These are phyloP conservation scores for Anodontia alba DNA, from an alignment of 2,888 invertebrate species.

Conservation along the genomic window DNA sequence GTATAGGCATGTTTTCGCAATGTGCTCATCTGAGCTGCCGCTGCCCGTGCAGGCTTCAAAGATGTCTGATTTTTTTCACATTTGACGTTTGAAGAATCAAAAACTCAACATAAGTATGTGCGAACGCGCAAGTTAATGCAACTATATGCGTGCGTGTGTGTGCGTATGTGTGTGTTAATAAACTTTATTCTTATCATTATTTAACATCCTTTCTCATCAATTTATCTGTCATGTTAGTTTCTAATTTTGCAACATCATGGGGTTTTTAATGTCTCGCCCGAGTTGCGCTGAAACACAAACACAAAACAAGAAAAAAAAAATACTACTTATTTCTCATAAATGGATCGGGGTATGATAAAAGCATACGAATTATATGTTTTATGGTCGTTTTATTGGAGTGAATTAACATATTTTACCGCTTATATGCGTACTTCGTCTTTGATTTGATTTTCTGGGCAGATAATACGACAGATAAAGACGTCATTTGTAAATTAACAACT, in stretches of 20 bases:
- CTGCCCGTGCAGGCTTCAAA: no score
- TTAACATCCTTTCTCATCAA: no score
- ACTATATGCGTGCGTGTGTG: no score
- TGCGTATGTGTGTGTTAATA: no score
- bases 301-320: not conserved
- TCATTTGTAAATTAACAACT: slow-evolving; percentile 7
- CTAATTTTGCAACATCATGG: slow-evolving; percentile 4
- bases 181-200: no score
- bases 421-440: not conserved
- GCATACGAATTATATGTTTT: slow-evolving; percentile 34
- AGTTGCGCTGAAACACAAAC: not conserved
- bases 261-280: not conserved
- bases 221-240: no score
- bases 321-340: slow-evolving; percentile 2
- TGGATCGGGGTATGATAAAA: slow-evolving; percentile 11
- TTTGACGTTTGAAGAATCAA: no score
- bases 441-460: slow-evolving; percentile 8
- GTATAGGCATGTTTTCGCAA: no score
- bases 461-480: not conserved
- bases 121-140: no score
- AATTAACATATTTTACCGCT: slow-evolving; percentile 58
- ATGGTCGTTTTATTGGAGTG: slow-evolving; percentile 49
- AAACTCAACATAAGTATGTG: no score
- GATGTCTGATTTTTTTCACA: no score
- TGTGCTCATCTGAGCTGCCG: no score